Evolutionary conservation across 2,113 vertebrate genomes (phyloP).

Genomic region (Oriolus oriolus): DNA sequence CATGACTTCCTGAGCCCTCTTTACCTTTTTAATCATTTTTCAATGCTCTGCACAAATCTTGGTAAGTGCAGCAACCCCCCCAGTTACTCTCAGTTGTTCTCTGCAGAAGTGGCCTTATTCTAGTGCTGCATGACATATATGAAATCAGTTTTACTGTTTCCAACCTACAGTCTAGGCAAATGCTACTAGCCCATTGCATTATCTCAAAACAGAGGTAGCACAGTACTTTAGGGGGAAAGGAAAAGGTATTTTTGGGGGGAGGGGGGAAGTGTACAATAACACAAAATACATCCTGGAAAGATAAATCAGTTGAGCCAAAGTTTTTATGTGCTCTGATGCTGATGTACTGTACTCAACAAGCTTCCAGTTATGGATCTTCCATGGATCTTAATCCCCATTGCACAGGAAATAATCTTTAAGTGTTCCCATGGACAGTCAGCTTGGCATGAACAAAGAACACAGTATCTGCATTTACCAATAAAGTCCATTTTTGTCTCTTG

Average conservation of each 20-base stretch:
- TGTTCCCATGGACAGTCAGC: neutral
- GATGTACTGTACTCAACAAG: neutral
- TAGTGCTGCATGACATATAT: neutral
- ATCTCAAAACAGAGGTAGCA: neutral
- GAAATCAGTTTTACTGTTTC: neutral
- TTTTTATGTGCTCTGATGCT: neutral
- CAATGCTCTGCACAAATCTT: neutral
- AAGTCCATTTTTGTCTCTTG: neutral
- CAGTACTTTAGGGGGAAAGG: fast-evolving
- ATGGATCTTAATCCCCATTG: neutral
- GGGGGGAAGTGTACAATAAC: neutral
- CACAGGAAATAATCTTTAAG: neutral
- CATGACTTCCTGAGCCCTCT: neutral
- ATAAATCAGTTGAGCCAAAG: neutral
- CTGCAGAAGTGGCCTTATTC: neutral
- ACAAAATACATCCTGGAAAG: neutral
- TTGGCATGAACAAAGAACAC: neutral
- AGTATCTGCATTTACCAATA: neutral
- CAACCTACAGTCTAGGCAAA: neutral
- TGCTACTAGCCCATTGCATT: fast-evolving
- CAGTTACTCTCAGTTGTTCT: neutral
- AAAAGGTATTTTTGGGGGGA: neutral
- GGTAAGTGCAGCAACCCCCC: neutral
- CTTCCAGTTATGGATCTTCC: neutral
- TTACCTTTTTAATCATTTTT: neutral